A percentile compares a stretch with the other conserved stretches of the same genome.
Conservation (phyloP, 2,888 invertebrate genomes). For the Macrosoma leucophasiata region DNA sequence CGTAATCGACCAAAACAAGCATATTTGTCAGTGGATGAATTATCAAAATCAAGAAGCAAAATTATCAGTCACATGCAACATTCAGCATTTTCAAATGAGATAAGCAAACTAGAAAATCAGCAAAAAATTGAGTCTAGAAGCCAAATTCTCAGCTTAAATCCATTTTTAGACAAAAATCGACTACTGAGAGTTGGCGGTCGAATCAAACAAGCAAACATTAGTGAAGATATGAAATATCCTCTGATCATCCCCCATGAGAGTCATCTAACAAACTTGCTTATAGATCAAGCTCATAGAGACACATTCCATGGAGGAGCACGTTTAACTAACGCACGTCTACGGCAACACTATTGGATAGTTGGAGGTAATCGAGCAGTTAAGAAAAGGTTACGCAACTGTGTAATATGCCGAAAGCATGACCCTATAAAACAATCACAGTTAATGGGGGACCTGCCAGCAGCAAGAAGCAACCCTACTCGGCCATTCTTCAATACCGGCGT, state of each 20-base stretch:
- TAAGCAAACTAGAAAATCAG: conserved; percentile 3
- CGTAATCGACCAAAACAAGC: conserved; percentile 1
- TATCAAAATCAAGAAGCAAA: not conserved
- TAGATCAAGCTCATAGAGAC: conserved; percentile 20
- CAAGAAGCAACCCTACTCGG: no score
- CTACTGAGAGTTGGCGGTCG: conserved; percentile 17
- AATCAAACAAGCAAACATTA: conserved; percentile 8
- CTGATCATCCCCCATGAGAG: conserved; percentile 13
- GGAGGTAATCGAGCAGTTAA: conserved; percentile 16
- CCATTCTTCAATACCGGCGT: no score
- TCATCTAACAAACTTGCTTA: conserved; percentile 16
- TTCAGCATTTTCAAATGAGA: conserved; percentile 3
- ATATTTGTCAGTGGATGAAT: conserved; percentile 5
- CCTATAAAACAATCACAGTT: conserved; percentile 15
- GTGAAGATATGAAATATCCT: conserved; percentile 6
- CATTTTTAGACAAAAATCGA: conserved; percentile 11
- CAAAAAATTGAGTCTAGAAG: conserved; percentile 3
- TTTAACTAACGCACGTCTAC: conserved; percentile 13
- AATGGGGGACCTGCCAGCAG: conserved; percentile 23
- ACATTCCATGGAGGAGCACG: conserved; percentile 23
- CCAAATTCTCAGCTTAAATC: conserved; percentile 11
- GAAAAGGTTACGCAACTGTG: conserved; percentile 11
- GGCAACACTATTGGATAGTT: conserved; percentile 21
- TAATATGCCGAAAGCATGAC: conserved; percentile 15
- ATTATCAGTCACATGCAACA: conserved; percentile 4